Evolutionary conservation across 2,113 vertebrate species (phyloP), one percentile per base, ranked within the genome.

Genomic region (Tympanuchus pallidicinctus): DNA sequence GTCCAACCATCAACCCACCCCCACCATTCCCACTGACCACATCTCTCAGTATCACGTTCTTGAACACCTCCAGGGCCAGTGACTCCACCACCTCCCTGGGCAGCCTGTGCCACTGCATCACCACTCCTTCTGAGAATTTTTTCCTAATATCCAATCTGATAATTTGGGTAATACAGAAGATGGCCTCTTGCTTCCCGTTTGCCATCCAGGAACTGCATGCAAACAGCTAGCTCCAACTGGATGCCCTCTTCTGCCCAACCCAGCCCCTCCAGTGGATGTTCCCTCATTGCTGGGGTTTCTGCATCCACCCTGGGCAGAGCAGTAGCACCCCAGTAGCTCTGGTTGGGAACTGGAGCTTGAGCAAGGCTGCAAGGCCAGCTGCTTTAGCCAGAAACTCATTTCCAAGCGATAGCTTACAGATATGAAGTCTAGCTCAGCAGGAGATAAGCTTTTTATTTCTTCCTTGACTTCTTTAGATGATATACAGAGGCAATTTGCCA

Each of bases 361-460:
- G 48, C 42, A 1, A 10, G 0, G 0, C 13, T 43, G 70, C 50
- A 13, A 64, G 88, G 86, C 70, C 22, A 65, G 85, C 7, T 40
- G 56, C 50, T 67, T 89, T 42, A 85, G 67, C 82, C 8, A 1
- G 56, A 92, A 93, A 87, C 90, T 95, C 54, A 88, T 72, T 94
- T 96, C 92, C 93, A 89, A 87, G 34, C 1, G 70, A 86, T 95
- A 5, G 3, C 71, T 97, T 95, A 91, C 56, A 92, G 92, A 94
- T 95, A 94, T 64, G 92, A 94, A 90, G 36, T 79, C 91, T 42
- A 84, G 83, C 96, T 96, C 95, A 34, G 93, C 13, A 54, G 95
- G 95, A 92, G 92, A 85, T 73, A 91, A 93, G 79, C 91, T 50
- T 94, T 97, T 95, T 94, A 94, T 94, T 97, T 97, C 95, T 97